Base-by-base conservation (phyloP, 2,888 invertebrate species). In the Aquatica leii region DNA sequence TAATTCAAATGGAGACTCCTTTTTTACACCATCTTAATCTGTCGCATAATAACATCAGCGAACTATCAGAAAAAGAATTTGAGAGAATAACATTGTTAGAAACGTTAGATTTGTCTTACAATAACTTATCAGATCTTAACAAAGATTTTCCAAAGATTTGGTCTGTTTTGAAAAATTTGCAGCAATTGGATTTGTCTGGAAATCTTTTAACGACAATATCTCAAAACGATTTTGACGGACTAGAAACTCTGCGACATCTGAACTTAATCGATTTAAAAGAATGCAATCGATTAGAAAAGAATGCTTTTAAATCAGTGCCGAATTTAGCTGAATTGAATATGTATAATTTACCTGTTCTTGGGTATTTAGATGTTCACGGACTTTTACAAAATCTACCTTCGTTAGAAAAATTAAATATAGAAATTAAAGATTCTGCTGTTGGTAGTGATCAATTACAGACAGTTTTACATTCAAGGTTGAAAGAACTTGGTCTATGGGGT, bases 321-420 rank as follows among this genome's bases (percentile, higher is more conserved):
- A 92, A 92, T 78, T 80, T 96, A 55, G 85, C 88, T 0, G 84
- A 86, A 56, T 77, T 96, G 6, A 84, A 89, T 67, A 89, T 93
- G 0, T 90, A 88, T 74, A 88, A 90, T 51, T 91, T 90, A 76
- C 94, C 94, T 0, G 86, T 90, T 71, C 77, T 95, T 18, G 94
- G 94, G 0, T 94, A 94, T 75, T 84, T 94, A 66, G 95, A 95
- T 79, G 87, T 94, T n/a, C 90, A 92, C 74, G 94, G 94, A 0
- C 87, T 95, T 24, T 81, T 95, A n/a, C 89, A 90, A 70, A 85
- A 89, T 68, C 82, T 95, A 73, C 86, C 89, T 1, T 89, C 90
- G 0, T 80, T 95, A 41, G 91, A 94, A 80, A 85, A 83, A 68
- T 82, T 95, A 9, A 93, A 94, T 67, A 88, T 95, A 55, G 96